Evolutionary conservation across 2,888 invertebrate species (phyloP).

Genomic region (Platerodrilus igneus): DNA sequence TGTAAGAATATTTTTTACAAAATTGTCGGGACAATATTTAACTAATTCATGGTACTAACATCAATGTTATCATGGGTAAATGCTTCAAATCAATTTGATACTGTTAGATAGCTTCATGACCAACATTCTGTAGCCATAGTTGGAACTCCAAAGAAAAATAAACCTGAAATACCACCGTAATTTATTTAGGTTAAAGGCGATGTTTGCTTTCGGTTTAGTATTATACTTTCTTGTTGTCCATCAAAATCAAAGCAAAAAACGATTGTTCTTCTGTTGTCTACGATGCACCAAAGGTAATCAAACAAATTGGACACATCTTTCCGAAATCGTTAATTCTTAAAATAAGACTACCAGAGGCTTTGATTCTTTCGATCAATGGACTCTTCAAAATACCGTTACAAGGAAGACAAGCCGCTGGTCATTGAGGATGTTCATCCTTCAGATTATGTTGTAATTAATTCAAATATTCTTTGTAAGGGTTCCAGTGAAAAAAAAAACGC

Average conservation of each 20-base stretch:
- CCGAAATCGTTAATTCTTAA: constrained; percentile 2
- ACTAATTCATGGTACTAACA: too few species aligned
- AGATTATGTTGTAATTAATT: constrained; percentile 12
- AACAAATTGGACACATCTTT: background rate
- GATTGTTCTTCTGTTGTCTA: constrained; percentile 11
- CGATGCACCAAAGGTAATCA: constrained; percentile 5
- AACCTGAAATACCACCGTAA: too few species aligned
- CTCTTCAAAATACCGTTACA: constrained; percentile 4
- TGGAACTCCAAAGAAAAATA: too few species aligned
- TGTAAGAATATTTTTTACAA: too few species aligned
- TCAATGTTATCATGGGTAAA: too few species aligned
- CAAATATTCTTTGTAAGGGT: constrained; percentile 2
- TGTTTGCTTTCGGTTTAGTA: constrained; percentile 8
- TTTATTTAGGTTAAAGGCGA: too few species aligned
- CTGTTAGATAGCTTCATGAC: too few species aligned
- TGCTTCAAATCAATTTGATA: too few species aligned
- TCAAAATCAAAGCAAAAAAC: constrained; percentile 12
- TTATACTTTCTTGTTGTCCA: constrained; percentile 2
- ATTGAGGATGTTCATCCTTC: constrained; percentile 1
- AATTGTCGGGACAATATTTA: too few species aligned
- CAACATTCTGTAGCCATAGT: too few species aligned
- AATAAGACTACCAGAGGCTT: constrained; percentile 2
- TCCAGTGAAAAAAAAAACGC: background rate
- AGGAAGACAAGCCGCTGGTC: constrained; percentile 15
- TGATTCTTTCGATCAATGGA: constrained; percentile 4